These are phyloP conservation scores for Masnerella sp. DNA, from an alignment of 2,888 invertebrate genomes.

Conservation along the genomic window DNA sequence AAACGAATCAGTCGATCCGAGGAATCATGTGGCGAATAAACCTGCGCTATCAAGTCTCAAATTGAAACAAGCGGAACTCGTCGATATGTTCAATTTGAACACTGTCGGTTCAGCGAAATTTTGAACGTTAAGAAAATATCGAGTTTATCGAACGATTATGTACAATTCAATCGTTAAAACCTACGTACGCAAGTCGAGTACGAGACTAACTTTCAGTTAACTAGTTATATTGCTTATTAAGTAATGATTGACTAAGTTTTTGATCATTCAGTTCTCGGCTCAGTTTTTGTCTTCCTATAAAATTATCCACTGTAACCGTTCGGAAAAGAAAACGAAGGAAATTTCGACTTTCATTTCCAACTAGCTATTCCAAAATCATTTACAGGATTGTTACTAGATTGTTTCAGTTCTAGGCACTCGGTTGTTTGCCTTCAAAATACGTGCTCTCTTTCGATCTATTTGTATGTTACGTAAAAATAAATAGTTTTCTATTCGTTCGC, in stretches of 20 bases:
- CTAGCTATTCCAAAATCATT: no score
- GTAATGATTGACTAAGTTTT: constrained; percentile 58
- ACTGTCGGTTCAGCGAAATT: constrained; percentile 27
- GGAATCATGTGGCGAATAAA: constrained; percentile 55
- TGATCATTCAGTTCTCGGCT: constrained; percentile 49
- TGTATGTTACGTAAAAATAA: constrained; percentile 35
- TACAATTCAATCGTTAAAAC: constrained; percentile 18
- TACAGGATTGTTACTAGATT: constrained; percentile 34
- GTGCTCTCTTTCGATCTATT: constrained; percentile 1
- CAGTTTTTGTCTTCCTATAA: constrained; percentile 18
- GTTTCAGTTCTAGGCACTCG: constrained; percentile 48
- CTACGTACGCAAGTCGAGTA: constrained; percentile 31
- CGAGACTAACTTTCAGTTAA: constrained; percentile 6
- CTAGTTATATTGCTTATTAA: constrained; percentile 30
- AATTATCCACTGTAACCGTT: constrained; percentile 1
- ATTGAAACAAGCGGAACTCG: no score
- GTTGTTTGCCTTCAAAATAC: constrained; percentile 44
- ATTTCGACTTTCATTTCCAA: no score
- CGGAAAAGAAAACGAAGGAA: no score
- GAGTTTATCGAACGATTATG: constrained; percentile 41
- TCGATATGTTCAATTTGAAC: constrained; percentile 56
- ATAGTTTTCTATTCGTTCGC: constrained; percentile 22
- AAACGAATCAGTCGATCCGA: constrained; percentile 58
- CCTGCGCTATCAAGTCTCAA: constrained; percentile 16
- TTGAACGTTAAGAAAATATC: constrained; percentile 51